Evolutionary conservation across 2,888 invertebrate species (phyloP).

Genomic region (Xestia sexstrigata): DNA sequence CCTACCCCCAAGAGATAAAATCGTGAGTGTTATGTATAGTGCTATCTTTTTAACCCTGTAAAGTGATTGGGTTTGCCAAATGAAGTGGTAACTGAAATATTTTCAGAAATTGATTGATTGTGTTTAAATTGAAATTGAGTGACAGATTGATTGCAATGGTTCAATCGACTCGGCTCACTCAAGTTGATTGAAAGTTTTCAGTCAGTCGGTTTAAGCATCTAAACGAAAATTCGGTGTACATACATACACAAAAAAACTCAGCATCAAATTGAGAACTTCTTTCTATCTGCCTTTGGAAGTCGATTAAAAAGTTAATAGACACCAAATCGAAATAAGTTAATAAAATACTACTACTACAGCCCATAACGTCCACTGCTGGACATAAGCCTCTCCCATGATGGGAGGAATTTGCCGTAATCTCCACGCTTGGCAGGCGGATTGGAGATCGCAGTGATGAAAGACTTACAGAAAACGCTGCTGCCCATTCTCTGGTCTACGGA

Average conservation of each 20-base stretch:
- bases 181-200: constrained; percentile 16
- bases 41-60: not conserved
- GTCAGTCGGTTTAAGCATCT: not conserved
- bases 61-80: not conserved
- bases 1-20: no score
- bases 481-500: no score
- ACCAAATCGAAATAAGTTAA: not conserved
- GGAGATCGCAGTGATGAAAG: no score
- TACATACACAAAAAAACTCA: not conserved
- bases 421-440: no score
- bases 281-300: not conserved
- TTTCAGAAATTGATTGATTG: not conserved
- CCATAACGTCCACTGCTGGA: no score
- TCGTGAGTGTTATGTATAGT: no score
- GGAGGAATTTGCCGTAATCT: no score
- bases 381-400: no score
- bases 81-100: not conserved
- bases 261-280: no score
- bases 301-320: not conserved
- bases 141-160: constrained; percentile 14
- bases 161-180: constrained; percentile 25
- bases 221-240: constrained; percentile 2
- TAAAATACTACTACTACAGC: no score
- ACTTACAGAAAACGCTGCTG: no score
- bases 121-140: not conserved